Base-by-base conservation (phyloP, 2,113 vertebrate genomes). In the Dicrurus megarhynchus region DNA sequence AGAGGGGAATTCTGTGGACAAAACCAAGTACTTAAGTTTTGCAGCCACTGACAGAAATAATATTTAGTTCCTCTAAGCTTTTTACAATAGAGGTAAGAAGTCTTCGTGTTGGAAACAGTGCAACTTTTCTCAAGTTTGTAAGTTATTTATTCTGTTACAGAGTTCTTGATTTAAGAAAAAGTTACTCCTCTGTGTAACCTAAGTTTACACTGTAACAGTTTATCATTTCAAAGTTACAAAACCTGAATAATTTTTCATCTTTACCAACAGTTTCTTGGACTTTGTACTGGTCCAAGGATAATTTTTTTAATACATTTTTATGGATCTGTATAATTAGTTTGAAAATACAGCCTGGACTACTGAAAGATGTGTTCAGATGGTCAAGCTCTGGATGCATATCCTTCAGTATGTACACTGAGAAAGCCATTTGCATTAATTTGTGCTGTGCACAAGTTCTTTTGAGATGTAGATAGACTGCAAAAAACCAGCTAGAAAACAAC, bases 381-480 rank as follows among this genome's bases (percentile, higher is more conserved):
- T 39, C 55, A 33, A 56, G 56, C 49, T 77, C 84, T 65, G 49
- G 75, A 27, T 80, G 52, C 84, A 41, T 84, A 73, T 64, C 93
- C 71, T 89, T 90, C 77, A 73, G 67, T 71, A 64, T 13, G 5
- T 67, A 82, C 64, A 74, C 59, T 59, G 27, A 85, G 32, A 94
- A 85, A 91, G 75, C 63, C 61, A 57, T 95, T 84, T 84, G 69
- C 33, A 23, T 93, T 84, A 35, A 86, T 97, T 96, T 97, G 96
- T 98, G 96, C 96, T 86, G 37, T 95, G 94, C 93, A 97, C 96
- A 97, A 96, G 86, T 85, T 96, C 61, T 96, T 89, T 75, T 80
- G 30, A 93, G 92, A 77, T 76, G 61, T 89, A 96, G 95, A 68
- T 80, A 90, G 44, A 88, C 49, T 17, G 33, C 24, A 59, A 35